phyloP scores from a whole-genome alignment of 2,888 invertebrate species.

The Schrankia costaestrigalis region DNA sequence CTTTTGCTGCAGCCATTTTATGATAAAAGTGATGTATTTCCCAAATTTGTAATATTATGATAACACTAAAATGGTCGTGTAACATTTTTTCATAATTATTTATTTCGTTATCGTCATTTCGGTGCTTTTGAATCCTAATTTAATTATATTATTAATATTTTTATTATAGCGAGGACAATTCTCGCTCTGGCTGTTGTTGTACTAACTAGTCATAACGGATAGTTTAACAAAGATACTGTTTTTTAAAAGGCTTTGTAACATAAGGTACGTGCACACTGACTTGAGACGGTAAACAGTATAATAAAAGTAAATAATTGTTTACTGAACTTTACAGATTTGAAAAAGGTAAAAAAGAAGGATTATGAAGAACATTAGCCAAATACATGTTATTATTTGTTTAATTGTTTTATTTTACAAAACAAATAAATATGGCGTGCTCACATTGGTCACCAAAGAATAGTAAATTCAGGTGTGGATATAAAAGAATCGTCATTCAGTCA shows the following conservation, averaged over 20 bases:
- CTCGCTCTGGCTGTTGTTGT: conserved; percentile 1
- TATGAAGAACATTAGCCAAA: too few species aligned
- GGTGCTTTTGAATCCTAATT: conserved; percentile 34
- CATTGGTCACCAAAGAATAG: too few species aligned
- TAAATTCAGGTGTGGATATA: too few species aligned
- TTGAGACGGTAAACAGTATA: too few species aligned
- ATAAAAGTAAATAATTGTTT: too few species aligned
- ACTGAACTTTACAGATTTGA: background rate
- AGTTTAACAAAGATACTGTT: conserved; percentile 1
- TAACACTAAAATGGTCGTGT: conserved; percentile 4
- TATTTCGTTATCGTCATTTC: conserved; percentile 12
- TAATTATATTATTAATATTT: conserved; percentile 16
- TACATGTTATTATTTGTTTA: too few species aligned
- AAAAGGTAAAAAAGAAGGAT: background rate
- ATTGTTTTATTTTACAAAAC: too few species aligned
- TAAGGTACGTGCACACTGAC: too few species aligned
- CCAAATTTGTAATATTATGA: background rate
- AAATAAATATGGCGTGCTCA: too few species aligned
- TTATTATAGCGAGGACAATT: conserved; percentile 1
- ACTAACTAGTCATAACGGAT: conserved; percentile 24
- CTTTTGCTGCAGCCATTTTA: conserved; percentile 1
- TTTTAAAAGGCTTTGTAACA: too few species aligned
- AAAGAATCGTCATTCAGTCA: too few species aligned
- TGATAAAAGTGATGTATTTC: background rate
- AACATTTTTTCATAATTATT: conserved; percentile 1